Base-by-base conservation (phyloP, 1,140 invertebrate genomes). In the Euwallacea fornicatus region DNA sequence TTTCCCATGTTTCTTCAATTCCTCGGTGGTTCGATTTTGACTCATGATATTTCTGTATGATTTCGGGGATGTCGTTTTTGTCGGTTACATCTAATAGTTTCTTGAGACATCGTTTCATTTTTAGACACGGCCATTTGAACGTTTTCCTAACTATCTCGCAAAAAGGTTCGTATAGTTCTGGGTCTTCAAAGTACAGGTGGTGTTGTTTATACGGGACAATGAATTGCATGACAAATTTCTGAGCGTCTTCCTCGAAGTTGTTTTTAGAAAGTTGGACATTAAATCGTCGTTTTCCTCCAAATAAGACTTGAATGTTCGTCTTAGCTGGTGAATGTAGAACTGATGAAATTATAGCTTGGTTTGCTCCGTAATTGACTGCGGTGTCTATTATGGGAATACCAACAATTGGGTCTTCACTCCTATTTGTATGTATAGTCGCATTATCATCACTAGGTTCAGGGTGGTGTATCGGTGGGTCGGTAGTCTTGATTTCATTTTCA, bases 111-210 rank as follows among this genome's bases (percentile, higher is more conserved):
- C 65, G 61, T 44, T 41, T 65, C 0, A 70, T 63, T 44, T 65
- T 15, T 16, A 70, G 6, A n/a, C n/a, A 46, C n/a, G 67, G 41
- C 0, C 42, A 33, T 65, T 66, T 71, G 43, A 73, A 73, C 53
- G 65, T 46, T 60, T n/a, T n/a, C n/a, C 43, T 33, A 2, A 71
- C 11, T 15, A 61, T 43, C 21, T 46, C 42, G 41, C 7, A 47
- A 65, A 71, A 66, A 1, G 15, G 13, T 73, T 73, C 69, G 21
- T 66, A 71, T 15, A 42, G 13, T 42, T 58, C 15, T 0, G 55
- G 68, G 15, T 73, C 61, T 59, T 73, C 72, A 15, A 73, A 73
- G 21, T 69, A 69, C 13, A 69, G 8, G 46, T 71, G 47, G 42
- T 73, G 63, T 46, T 55, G 44, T 8, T 71, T 47, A 16, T 56